Evolutionary conservation across 2,113 vertebrate genomes (phyloP), one percentile per base, ranked within the genome.

Genomic region (Neoarius graeffei): DNA sequence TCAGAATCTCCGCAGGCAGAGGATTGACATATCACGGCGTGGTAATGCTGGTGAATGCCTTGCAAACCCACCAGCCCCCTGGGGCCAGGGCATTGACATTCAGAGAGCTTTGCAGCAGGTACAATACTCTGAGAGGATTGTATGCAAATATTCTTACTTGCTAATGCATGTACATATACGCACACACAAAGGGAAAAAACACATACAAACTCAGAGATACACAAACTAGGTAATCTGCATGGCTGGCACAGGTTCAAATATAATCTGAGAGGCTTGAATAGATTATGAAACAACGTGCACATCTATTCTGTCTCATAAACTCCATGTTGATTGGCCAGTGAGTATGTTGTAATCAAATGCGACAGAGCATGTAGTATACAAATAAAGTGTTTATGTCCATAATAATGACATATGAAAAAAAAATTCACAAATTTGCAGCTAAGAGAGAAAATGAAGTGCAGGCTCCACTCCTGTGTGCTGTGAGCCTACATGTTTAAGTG

Each of bases 31-130:
- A 89, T 99, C 98, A 84, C 97, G 98, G 48, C 95, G 98, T 0
- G 98, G 98, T 71, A 99, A 99, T 0, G 98, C 98, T 0, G 98
- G 98, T 1, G 98, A 99, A 93, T 99, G 98, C 91, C 95, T 99
- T 10, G 98, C 98, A 90, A 99, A 99, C 92, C 98, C 98, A 0
- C 98, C 98, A 0, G 97, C 99, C 89, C 98, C 98, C 62, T 99
- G 98, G 98, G 98, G 98, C 50, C 98, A 99, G 87, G 98, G 98
- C 66, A 99, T 99, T 10, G 98, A 99, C 94, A 99, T 99, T 92
- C 98, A 99, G 94, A 96, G 98, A 94, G 98, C 98, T 0, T 92
- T 99, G 90, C 98, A 99, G 94, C 98, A 99, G 98, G 98, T 99
- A 62, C 30, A 84, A 13, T 19, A 52, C 76, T 83, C 83, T 57